Evolutionary conservation across 2,113 vertebrate genomes (phyloP), one percentile per base, ranked within the genome.

Genomic region (Aspidoscelis tigris): DNA sequence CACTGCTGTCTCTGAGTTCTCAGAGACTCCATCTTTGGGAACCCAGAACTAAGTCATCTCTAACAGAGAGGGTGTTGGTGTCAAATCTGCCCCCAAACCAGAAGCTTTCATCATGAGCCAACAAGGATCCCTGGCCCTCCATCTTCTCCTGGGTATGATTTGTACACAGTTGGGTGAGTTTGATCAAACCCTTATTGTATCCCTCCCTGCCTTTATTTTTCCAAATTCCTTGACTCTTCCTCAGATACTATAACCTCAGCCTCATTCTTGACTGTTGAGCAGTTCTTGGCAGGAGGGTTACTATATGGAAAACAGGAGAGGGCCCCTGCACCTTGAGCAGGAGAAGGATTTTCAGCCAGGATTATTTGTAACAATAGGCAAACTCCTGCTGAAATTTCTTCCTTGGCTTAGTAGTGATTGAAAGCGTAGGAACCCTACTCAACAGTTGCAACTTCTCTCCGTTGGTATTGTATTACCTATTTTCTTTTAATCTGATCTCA

Each of bases 91-190:
- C 41, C 26, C 20, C 26, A 50, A 14, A 8, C 65, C 66, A 43
- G 76, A n/a, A 74, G 5, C 26, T 1, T 53, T 44, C 2, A 4
- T 43, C 7, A 79, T 80, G 77, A 70, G n/a, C 14, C 58, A 2
- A 22, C 58, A 7, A 53, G 58, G 58, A 74, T 74, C 65, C 70
- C 69, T 55, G 0, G 33, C 74, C n/a, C 43, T 85, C 55, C 43
- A 50, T 6, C 14, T 85, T 73, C n/a, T 85, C 55, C 58, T 85
- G 44, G 76, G 77, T n/a, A 79, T 85, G 58, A 33, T n/a, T 65
- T 85, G 76, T 20, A 4, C 43, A 26, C 83, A 85, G 76, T n/a
- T 85, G 76, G 83, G 83, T 85, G 70, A 85, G 83, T 85, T 33
- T 55, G 21, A 79, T 20, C 83, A 65, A 79, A 65, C 2, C 2